Evolutionary conservation across 1,140 invertebrate species (phyloP), one percentile per base, ranked within the genome.

Genomic region (Coenobita brevimanus): DNA sequence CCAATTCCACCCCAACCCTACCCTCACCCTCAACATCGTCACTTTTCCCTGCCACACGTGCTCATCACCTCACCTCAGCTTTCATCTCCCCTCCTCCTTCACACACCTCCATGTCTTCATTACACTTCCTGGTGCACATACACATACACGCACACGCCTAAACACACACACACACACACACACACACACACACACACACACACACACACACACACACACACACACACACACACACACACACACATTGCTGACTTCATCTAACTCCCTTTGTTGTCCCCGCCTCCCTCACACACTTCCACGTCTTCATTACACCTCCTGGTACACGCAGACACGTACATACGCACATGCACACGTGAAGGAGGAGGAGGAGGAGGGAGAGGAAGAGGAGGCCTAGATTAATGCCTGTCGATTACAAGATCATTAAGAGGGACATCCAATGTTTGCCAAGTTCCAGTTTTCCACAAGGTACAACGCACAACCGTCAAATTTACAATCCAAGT

Each of bases 211-310:
- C n/a, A 80, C 62, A 80, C 62, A 80, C 62, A 80, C 41, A 60
- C 62, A 80, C 41, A 80, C 62, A 80, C 41, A 80, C 62, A 60
- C 41, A 80, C 38, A 62, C 41, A 80, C 38, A 80, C 38, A 79
- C 60, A 79, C 36, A 60, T n/a, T 24, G 30, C n/a, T n/a, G n/a
- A n/a, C n/a, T n/a, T n/a, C n/a, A n/a, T n/a, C n/a, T n/a, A n/a
- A n/a, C n/a, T n/a, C n/a, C n/a, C n/a, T n/a, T n/a, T n/a, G n/a
- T n/a, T n/a, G n/a, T n/a, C n/a, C n/a, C n/a, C n/a, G n/a, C n/a
- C n/a, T n/a, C n/a, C n/a, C n/a, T n/a, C n/a, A n/a, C n/a, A n/a
- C n/a, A n/a, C n/a, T n/a, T 30, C 33, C 27, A 8, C 27, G 24
- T 15, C 33, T 30, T 60, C 17, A 6, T 30, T 27, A 57, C 6